Conservation (phyloP, 2,888 invertebrate genomes). For the Allygus modestus region DNA sequence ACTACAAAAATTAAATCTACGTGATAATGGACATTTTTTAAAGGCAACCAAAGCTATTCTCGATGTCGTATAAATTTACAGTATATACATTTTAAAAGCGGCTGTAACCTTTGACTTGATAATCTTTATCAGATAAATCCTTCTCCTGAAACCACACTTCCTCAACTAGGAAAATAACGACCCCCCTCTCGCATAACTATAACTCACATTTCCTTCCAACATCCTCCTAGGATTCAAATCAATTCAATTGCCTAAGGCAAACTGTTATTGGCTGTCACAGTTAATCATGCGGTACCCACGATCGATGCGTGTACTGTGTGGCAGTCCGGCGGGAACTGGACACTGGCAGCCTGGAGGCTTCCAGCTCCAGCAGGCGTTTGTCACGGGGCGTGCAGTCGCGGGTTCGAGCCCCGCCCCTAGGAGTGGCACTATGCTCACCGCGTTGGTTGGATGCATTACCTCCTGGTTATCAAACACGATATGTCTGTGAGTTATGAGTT, state of each 20-base stretch:
- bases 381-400: conserved; percentile 57
- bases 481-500: too few relatives aligned
- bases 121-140: too few relatives aligned
- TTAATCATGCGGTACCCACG: conserved; percentile 2
- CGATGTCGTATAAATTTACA: too few relatives aligned
- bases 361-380: conserved; percentile 40
- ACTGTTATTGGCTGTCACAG: conserved; percentile 21
- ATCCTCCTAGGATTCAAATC: not conserved
- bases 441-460: conserved; percentile 40
- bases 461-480: not conserved
- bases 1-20: too few relatives aligned
- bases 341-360: not conserved
- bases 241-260: not conserved
- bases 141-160: too few relatives aligned
- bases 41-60: too few relatives aligned
- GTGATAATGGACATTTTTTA: too few relatives aligned
- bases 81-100: too few relatives aligned
- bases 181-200: not conserved
- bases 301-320: not conserved
- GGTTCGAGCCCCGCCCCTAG: conserved; percentile 60
- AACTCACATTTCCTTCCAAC: conserved; percentile 23
- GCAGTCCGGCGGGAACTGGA: not conserved
- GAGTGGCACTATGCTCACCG: conserved; percentile 47
- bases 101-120: too few relatives aligned
- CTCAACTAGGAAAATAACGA: conserved; percentile 2